Evolutionary conservation across 2,888 invertebrate genomes (phyloP).

Genomic region (Epiblema foenella): DNA sequence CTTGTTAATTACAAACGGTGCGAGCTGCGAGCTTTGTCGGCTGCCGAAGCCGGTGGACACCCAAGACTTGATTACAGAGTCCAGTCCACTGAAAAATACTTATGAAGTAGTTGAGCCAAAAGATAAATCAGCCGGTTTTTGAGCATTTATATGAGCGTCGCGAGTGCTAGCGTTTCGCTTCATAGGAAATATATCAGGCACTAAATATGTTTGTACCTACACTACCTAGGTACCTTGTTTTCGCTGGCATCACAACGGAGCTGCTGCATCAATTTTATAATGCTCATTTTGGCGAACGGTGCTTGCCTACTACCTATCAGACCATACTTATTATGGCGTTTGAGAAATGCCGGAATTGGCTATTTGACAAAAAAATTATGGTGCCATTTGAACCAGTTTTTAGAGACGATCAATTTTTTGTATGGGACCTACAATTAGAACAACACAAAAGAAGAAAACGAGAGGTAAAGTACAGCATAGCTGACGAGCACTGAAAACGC

Average conservation of each 20-base stretch:
- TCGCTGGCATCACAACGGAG: neutral
- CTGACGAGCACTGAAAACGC: too few species aligned
- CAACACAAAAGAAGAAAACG: too few species aligned
- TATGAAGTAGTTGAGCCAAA: neutral
- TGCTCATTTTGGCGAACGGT: neutral
- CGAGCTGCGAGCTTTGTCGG: neutral
- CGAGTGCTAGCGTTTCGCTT: too few species aligned
- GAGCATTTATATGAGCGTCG: too few species aligned
- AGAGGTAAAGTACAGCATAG: too few species aligned
- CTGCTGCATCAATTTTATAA: neutral
- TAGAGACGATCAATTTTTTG: too few species aligned
- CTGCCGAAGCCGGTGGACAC: neutral
- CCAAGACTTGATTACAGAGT: neutral
- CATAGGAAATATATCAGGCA: too few species aligned
- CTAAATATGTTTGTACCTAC: neutral
- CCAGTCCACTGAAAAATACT: neutral
- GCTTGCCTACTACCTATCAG: neutral
- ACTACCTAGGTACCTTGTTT: neutral
- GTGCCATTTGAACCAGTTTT: too few species aligned
- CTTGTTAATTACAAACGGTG: slow-evolving; percentile 16
- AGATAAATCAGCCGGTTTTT: neutral
- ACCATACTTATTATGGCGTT: too few species aligned
- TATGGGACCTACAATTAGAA: too few species aligned
- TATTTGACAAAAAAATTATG: too few species aligned
- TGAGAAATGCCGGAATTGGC: too few species aligned